Conservation (phyloP, 2,888 invertebrate species). For the Adela reaumurella region DNA sequence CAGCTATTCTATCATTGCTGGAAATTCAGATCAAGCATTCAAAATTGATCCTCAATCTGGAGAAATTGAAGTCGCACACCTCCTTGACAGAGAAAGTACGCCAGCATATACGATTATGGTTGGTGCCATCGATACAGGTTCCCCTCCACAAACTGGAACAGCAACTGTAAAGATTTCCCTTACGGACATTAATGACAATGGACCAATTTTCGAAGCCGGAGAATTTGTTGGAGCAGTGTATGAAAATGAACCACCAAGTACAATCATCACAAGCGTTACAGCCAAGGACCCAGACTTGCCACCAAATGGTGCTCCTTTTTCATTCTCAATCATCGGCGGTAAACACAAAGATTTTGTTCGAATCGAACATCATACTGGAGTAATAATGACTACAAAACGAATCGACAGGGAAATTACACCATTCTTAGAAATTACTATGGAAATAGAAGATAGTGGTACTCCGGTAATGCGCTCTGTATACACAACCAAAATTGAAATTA, state of each 20-base stretch:
- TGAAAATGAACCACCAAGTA: conserved; percentile 84
- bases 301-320: conserved; percentile 88
- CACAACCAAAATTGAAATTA: conserved; percentile 68
- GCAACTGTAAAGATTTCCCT: conserved; percentile 76
- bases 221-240: conserved; percentile 72
- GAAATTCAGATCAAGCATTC: conserved; percentile 79
- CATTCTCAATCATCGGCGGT: conserved; percentile 75
- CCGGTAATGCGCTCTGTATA: conserved; percentile 82
- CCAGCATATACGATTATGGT: conserved; percentile 72
- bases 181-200: conserved; percentile 90
- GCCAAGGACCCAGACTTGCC: conserved; percentile 88
- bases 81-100: conserved; percentile 77
- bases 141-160: conserved; percentile 90
- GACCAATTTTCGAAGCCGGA: conserved; percentile 73
- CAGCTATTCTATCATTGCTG: conserved; percentile 83
- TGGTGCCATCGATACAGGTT: conserved; percentile 85
- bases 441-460: conserved; percentile 84
- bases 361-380: conserved; percentile 76
- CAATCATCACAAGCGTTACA: conserved; percentile 77
- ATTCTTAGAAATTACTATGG: conserved; percentile 69
- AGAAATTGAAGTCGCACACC: conserved; percentile 71
- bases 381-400: conserved; percentile 72
- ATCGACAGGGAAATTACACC: conserved; percentile 82
- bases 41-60: conserved; percentile 86
- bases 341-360: conserved; percentile 72